phyloP scores from a whole-genome alignment of 2,797 vertebrate genomes.

The Paedocypris micromegethes region DNA sequence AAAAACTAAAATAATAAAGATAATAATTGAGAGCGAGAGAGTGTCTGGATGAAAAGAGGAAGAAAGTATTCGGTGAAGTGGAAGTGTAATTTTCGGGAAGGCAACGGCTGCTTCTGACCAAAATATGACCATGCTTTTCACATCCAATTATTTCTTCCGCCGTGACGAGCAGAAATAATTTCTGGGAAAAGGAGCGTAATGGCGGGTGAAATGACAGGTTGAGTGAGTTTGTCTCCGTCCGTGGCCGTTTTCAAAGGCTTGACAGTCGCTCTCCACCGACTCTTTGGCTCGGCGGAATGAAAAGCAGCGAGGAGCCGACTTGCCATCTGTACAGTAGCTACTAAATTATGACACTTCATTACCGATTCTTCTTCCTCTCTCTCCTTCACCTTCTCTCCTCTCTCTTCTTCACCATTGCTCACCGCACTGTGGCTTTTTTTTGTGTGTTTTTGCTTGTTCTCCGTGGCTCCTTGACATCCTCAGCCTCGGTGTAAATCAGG shows the following conservation, averaged over 20 bases:
- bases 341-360: constrained; percentile 48
- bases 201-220: constrained; percentile 33
- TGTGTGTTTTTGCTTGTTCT: not conserved
- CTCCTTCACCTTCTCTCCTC: not conserved
- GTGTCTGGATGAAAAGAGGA: too few relatives aligned
- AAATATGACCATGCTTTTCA: constrained; percentile 29
- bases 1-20: not conserved
- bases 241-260: constrained; percentile 38
- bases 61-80: not conserved
- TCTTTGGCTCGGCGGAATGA: constrained; percentile 44
- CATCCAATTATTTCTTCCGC: constrained; percentile 44
- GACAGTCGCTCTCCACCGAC: constrained; percentile 32
- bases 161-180: constrained; percentile 13
- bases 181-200: constrained; percentile 30
- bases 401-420: not conserved
- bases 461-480: constrained; percentile 1
- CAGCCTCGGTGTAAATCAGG: not conserved
- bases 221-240: constrained; percentile 22
- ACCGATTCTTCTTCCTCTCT: constrained; percentile 26
- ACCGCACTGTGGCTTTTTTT: not conserved
- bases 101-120: constrained; percentile 26
- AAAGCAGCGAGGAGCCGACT: constrained; percentile 37
- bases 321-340: constrained; percentile 44
- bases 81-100: constrained; percentile 23
- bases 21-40: too few relatives aligned